Evolutionary conservation across 2,113 vertebrate species (phyloP).

Genomic region (Scomber japonicus): DNA sequence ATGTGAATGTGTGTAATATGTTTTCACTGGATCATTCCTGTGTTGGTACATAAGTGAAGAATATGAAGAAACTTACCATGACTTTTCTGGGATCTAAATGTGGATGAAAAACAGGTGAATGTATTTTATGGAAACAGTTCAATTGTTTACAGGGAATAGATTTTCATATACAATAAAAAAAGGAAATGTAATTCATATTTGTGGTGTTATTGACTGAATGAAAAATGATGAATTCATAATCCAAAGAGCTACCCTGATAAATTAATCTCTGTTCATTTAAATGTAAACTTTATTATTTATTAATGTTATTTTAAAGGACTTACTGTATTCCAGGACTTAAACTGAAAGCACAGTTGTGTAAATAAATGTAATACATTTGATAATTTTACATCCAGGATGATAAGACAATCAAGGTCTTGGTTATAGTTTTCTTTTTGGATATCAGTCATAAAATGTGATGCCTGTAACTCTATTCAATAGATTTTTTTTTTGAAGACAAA

Average conservation of each 20-base stretch:
- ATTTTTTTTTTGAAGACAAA: too few relatives aligned
- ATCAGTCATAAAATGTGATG: too few relatives aligned
- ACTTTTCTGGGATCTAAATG: constrained; percentile 23
- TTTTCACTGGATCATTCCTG: constrained; percentile 46
- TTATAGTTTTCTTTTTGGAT: too few relatives aligned
- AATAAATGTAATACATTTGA: too few relatives aligned
- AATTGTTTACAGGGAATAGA: neutral
- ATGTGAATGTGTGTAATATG: neutral
- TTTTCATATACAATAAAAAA: constrained; percentile 13
- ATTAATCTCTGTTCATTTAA: neutral
- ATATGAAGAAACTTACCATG: neutral
- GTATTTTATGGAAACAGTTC: constrained; percentile 12
- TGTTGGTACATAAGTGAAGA: neutral
- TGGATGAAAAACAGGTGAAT: constrained; percentile 19
- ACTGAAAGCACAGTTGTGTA: too few relatives aligned
- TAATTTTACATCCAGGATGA: too few relatives aligned
- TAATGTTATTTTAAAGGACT: neutral
- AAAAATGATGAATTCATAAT: neutral
- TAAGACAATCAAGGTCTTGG: too few relatives aligned
- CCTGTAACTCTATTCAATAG: too few relatives aligned
- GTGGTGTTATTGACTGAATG: neutral
- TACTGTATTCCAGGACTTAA: too few relatives aligned
- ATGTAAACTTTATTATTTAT: neutral
- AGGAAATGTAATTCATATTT: neutral
- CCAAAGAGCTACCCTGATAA: neutral